Conservation (phyloP, 1,140 invertebrate genomes). For the Micrasema longulum region DNA sequence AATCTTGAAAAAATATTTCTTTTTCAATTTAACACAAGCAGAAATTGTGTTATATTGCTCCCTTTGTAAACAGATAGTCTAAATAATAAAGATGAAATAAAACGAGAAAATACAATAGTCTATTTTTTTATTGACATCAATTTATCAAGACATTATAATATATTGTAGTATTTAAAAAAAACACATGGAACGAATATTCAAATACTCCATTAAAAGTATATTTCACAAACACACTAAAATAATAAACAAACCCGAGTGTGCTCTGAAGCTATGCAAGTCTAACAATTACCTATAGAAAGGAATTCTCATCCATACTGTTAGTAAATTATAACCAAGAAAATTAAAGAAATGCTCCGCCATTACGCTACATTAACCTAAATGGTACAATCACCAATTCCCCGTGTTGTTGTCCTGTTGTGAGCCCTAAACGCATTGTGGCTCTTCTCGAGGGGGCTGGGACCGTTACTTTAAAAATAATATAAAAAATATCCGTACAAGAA, state of each 20-base stretch:
- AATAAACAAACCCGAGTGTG: slow-evolving; percentile 47
- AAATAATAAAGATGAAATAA: too few relatives aligned
- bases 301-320: slow-evolving; percentile 46
- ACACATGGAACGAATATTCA: slow-evolving; percentile 44
- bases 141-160: slow-evolving; percentile 45
- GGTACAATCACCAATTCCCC: slow-evolving; percentile 39
- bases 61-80: too few relatives aligned
- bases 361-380: slow-evolving; percentile 50
- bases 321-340: slow-evolving; percentile 28
- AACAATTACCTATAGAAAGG: slow-evolving; percentile 34
- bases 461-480: slow-evolving; percentile 44
- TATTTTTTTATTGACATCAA: slow-evolving; percentile 54
- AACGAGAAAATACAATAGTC: slow-evolving; percentile 40
- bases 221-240: slow-evolving; percentile 53
- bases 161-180: slow-evolving; percentile 40
- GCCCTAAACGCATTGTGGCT: neutral
- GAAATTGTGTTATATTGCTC: too few relatives aligned
- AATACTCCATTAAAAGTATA: slow-evolving; percentile 47
- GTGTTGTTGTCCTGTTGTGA: slow-evolving; percentile 8
- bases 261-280: slow-evolving; percentile 42
- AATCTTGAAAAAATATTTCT: too few relatives aligned
- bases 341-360: slow-evolving; percentile 46
- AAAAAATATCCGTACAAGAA: slow-evolving; percentile 48
- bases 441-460: slow-evolving; percentile 24
- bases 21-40: too few relatives aligned